phyloP scores from a whole-genome alignment of 2,888 invertebrate species.

The Dasypolia templi region DNA sequence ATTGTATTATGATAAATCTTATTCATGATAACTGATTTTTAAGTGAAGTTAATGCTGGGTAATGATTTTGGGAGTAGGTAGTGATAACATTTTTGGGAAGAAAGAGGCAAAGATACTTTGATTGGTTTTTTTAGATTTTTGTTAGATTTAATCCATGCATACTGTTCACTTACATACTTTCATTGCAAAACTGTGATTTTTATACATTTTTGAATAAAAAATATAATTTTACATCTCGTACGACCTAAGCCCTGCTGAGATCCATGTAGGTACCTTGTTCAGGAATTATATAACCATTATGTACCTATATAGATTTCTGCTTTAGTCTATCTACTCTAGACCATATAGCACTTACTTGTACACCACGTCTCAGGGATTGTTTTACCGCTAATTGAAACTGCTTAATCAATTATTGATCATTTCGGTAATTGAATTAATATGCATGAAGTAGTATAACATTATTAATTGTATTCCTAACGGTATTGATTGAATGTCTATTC shows the following conservation, averaged over 20 bases:
- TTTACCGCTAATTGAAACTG: slow-evolving; percentile 34
- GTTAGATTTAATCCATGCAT: background rate
- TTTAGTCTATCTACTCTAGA: background rate
- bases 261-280: background rate
- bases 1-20: slow-evolving; percentile 20
- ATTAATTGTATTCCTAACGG: slow-evolving; percentile 30
- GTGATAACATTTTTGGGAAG: too few relatives aligned
- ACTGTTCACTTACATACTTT: background rate
- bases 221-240: background rate
- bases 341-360: slow-evolving; percentile 1
- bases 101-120: background rate
- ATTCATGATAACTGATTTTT: slow-evolving; percentile 26
- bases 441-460: slow-evolving; percentile 23
- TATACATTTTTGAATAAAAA: background rate
- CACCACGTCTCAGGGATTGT: background rate
- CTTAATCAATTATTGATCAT: slow-evolving; percentile 44
- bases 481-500: slow-evolving; percentile 44
- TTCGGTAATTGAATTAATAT: slow-evolving; percentile 38
- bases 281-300: background rate
- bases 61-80: background rate
- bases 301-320: background rate
- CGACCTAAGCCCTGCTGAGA: background rate
- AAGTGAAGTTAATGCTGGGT: background rate
- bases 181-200: background rate
- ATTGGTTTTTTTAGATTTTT: background rate